Conservation (phyloP, 2,113 vertebrate species). For the Cromileptes altivelis region DNA sequence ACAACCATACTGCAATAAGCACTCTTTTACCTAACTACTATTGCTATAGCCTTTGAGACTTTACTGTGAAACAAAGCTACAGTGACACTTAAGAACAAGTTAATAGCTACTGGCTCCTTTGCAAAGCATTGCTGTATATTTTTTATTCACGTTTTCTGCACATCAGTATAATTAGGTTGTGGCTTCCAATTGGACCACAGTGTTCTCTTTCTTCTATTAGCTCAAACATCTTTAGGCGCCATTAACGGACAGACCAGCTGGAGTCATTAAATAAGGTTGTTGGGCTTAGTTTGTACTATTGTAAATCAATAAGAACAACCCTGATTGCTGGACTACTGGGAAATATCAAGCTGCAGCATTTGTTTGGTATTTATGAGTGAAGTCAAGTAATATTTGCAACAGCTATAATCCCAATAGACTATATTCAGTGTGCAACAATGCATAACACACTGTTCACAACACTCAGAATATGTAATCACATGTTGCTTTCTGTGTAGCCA, state of each 20-base stretch:
- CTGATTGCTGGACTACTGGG: conserved; percentile 7
- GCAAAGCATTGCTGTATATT: background rate
- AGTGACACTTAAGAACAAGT: background rate
- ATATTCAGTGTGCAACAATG: background rate
- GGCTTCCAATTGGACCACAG: background rate
- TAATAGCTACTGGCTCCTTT: background rate
- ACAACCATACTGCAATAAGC: background rate
- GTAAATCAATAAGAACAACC: conserved; percentile 33
- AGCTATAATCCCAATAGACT: background rate
- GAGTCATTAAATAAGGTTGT: conserved; percentile 22
- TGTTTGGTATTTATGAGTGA: background rate
- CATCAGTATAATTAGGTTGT: background rate
- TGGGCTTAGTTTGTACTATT: conserved; percentile 12
- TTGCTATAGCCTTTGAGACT: background rate
- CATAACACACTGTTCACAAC: background rate
- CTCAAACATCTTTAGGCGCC: background rate
- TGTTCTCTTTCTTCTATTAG: background rate
- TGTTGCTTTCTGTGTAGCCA: background rate
- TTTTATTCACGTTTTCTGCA: background rate
- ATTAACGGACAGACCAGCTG: background rate
- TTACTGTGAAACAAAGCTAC: background rate
- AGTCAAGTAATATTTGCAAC: background rate
- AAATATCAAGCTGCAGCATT: conserved; percentile 10
- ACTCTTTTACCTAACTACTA: background rate
- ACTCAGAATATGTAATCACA: background rate